These are phyloP conservation scores for Anisognathus igniventris DNA, from an alignment of 2,797 vertebrate species.

Conservation along the genomic window DNA sequence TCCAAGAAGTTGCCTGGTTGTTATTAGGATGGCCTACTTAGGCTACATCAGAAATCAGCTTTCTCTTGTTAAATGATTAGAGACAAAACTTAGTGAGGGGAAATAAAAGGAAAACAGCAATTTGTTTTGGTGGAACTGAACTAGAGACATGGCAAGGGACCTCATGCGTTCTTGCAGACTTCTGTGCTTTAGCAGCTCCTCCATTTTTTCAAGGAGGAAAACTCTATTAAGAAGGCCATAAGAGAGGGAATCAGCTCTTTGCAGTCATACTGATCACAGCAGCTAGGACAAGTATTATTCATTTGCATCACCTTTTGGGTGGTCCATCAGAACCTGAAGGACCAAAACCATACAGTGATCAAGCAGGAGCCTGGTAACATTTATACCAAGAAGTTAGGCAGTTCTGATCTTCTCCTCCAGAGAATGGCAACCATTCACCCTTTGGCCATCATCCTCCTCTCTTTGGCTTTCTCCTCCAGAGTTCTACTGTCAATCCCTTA, in stretches of 20 bases:
- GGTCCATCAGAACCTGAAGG: background rate
- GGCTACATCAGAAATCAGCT: background rate
- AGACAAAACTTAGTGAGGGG: background rate
- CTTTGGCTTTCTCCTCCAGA: background rate
- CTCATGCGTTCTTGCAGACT: background rate
- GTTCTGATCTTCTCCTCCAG: background rate
- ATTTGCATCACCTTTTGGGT: background rate
- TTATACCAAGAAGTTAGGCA: background rate
- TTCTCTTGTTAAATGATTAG: background rate
- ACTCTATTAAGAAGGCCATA: background rate
- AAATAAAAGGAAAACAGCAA: background rate
- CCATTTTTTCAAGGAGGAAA: background rate
- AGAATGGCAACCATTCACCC: background rate
- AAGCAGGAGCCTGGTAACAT: background rate
- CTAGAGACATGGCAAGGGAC: background rate
- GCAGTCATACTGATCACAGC: rapidly evolving
- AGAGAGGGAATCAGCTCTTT: background rate
- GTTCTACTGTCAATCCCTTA: background rate
- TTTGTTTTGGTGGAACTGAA: background rate
- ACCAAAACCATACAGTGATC: background rate
- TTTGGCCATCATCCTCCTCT: background rate
- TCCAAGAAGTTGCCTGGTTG: background rate
- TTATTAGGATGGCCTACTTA: background rate
- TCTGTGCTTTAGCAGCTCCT: background rate
- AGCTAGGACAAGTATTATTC: background rate